Evolutionary conservation across 2,797 vertebrate species (phyloP), one percentile per base, ranked within the genome.

Genomic region (Galagoides demidoff): DNA sequence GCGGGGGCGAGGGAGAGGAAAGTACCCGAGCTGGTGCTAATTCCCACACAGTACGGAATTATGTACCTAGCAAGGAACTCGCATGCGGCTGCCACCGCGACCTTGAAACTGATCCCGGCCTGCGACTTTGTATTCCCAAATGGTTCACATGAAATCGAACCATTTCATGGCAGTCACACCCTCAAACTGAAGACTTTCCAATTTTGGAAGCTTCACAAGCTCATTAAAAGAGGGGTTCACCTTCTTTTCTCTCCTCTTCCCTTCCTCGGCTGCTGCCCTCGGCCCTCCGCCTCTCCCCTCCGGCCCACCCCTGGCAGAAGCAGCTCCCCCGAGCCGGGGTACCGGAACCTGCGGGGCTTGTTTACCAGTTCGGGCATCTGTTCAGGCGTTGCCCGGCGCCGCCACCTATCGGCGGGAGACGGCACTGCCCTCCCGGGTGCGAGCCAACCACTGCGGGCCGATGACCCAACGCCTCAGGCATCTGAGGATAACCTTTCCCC

Each of bases 391-490:
- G 88, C 70, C 25, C 55, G 45, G 83, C 82, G 82, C 57, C 49
- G 96, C 98, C 97, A 96, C 95, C 97, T 96, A 45, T 31, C 70
- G 97, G 93, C 92, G 10, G 55, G 49, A 92, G 52, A 1, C 39
- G 59, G 92, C 74, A 31, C 57, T 68, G 82, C 81, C 6, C 66
- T n/a, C n/a, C 49, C 37, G 12, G 29, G 29, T 9, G 90, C 88
- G 11, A 14, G 95, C 94, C 94, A 43, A 45, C 37, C 11, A 4
- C 89, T 27, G 93, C 84, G 74, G 79, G 90, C 91, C 4, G 89
- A 97, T 98, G 97, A 97, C 95, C 93, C 94, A 97, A 97, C 90
- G 95, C 97, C 73, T 76, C 93, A 97, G 96, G 96, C 97, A 97
- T 97, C 88, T 31, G 90, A 78, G 97, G 97, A 96, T 96, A 97